Base-by-base conservation (phyloP, 2,113 vertebrate genomes). In the Callipepla californica region DNA sequence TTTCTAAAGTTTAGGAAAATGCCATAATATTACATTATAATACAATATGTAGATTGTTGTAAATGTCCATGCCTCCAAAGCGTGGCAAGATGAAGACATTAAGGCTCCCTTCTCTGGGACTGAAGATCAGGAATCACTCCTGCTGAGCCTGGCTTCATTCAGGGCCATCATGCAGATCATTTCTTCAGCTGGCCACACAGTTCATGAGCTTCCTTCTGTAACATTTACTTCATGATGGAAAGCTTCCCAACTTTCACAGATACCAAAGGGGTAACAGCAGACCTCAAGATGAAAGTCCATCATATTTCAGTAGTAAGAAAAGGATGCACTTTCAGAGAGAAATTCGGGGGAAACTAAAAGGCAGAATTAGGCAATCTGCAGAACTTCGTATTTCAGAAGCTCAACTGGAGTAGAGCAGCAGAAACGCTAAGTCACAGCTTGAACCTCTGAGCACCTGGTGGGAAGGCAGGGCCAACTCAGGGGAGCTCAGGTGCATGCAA, bases 1-100 rank as follows among this genome's bases (percentile, higher is more conserved):
- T 67, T 76, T 51, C 70, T 78, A 80, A 96, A 97, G 57, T 94
- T 88, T 94, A 76, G 74, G 80, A 87, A 86, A 96, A 87, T 50
- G 57, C 69, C 73, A 14, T 91, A 57, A 76, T 87, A 66, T 77
- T 62, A 81, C 93, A 95, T 94, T 85, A 82, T 51, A 84, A 73
- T 73, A 62, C 7, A 55, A 58, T 77, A 57, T 34, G 63, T 61
- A 89, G 79, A 66, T 80, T 85, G 26, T 30, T 53, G 26, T 53
- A 30, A 17, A 53, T 53, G 26, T 68, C 13, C 21, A 18, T 57
- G 23, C 28, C 12, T 80, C 22, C 1, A 1, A 47, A 10, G 19
- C 6, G 2, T 18, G 30, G 28, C 66, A 85, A 26, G 42, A 20
- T 36, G 45, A 30, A 57, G 34, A 53, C 1, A 0, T 30, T 51